Evolutionary conservation across 2,113 vertebrate species (phyloP), one percentile per base, ranked within the genome.

Genomic region (Thomomys bottae): DNA sequence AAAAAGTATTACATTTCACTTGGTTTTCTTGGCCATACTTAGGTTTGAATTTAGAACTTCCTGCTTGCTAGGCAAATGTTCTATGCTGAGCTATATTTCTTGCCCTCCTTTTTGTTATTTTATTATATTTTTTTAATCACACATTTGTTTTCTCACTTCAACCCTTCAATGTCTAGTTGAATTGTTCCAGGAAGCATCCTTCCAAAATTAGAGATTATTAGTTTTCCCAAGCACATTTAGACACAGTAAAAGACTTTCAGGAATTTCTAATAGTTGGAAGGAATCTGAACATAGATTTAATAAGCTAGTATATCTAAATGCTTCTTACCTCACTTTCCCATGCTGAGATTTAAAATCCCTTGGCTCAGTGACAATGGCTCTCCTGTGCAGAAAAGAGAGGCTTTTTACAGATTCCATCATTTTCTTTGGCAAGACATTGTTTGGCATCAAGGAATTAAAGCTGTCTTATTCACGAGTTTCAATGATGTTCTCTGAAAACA

Each of bases 161-260:
- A 61, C 17, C 81, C 94, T 91, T 30, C 17, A 26, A 54, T 81
- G 95, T 86, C 72, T 45, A 88, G 66, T 91, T 94, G 45, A 70
- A 7, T 86, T 61, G 90, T 28, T 45, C 68, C 49, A 59, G 0
- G 72, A 85, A 84, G 71, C 64, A 93, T 84, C 42, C 89, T 75
- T 93, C 45, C 24, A 79, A 95, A 84, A 57, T 4, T 77, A 45
- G 63, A 93, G 34, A 17, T 57, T 78, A 66, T 34, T 38, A 88
- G 6, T 82, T 49, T 61, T 93, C 95, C 23, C 84, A 81, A 32
- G 26, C 9, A 67, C 66, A 20, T 54, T 86, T 30, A 59, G n/a
- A 36, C 36, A 84, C 82, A 94, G 81, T 14, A 0, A 90, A 59
- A 90, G 15, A 28, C 34, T 87, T 75, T 94, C 21, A 26, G 32